A percentile compares a stretch with the other conserved stretches of the same genome.
Evolutionary conservation across 2,113 vertebrate species (phyloP).

Genomic region (Rallus limicola): DNA sequence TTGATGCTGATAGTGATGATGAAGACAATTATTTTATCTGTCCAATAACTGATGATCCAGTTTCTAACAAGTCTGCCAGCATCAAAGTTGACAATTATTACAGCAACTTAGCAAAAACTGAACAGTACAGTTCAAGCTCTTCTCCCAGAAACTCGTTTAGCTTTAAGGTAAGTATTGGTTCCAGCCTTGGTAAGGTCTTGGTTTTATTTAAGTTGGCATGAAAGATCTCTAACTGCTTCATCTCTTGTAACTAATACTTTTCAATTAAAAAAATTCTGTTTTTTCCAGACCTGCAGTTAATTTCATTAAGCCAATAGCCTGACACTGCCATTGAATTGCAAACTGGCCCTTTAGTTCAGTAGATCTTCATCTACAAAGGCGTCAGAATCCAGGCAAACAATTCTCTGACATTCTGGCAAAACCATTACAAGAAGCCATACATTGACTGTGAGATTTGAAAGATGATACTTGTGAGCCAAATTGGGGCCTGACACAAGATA

Average conservation of each 20-base stretch:
- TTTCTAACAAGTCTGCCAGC: conserved; percentile 53
- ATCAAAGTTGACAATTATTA: conserved; percentile 79
- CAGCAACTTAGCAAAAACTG: conserved; percentile 66
- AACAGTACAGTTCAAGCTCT: conserved; percentile 76
- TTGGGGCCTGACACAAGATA: neutral
- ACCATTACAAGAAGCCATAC: neutral
- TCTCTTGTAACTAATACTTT: conserved; percentile 12
- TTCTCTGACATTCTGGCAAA: neutral
- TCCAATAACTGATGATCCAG: conserved; percentile 87
- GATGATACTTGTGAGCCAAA: neutral
- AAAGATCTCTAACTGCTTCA: neutral
- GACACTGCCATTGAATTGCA: conserved; percentile 3
- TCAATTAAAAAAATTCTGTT: neutral
- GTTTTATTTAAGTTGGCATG: neutral
- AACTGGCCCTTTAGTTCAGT: neutral
- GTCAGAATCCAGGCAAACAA: neutral
- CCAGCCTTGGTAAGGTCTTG: neutral
- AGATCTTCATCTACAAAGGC: neutral
- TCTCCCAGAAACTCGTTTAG: conserved; percentile 83
- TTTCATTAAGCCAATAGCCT: conserved; percentile 1
- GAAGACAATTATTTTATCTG: conserved; percentile 87
- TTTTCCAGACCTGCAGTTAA: conserved; percentile 40
- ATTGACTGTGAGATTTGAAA: neutral
- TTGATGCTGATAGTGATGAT: conserved; percentile 80
- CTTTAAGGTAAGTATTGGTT: conserved; percentile 80